Evolutionary conservation across 1,140 invertebrate genomes (phyloP), one percentile per base, ranked within the genome.

Genomic region (Drosophila teissieri): DNA sequence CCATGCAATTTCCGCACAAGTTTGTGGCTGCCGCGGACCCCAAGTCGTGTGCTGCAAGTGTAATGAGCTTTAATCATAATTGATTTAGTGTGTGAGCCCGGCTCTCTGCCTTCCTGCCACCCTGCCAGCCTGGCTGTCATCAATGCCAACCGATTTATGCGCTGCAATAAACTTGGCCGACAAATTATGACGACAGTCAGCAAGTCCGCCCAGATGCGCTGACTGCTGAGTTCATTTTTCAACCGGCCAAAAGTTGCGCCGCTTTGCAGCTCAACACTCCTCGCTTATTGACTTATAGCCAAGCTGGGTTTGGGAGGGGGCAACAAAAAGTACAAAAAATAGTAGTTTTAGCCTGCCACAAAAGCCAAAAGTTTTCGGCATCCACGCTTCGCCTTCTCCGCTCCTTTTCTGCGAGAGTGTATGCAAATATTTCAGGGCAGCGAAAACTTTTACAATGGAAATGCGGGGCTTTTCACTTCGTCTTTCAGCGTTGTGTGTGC

Each of bases 61-160:
- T 89, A 84, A 89, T 89, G 84, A 89, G 84, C 84, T 89, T 89
- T 89, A 89, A 89, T 84, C 84, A 89, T 89, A 89, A 89, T 89
- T 89, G 84, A 89, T 89, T 89, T 89, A 89, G 80, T 70, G 65
- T 70, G 69, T 69, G 62, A 56, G 36, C 57, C 44, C 42, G 11
- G 14, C 31, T 34, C 34, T 15, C 58, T 81, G 78, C 24, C 46
- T 39, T 12, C 37, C 37, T 39, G 37, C 37, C 37, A 5, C 3
- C 37, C 14, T 4, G 37, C 37, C 14, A 39, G 11, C 12, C 37
- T 14, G 37, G 12, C 37, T 51, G 48, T 86, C 83, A 79, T 83
- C 83, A 76, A 64, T 83, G 79, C 56, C 64, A 72, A 22, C 42
- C 82, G 69, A 88, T 86, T 86, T 86, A 86, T 86, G 78, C 64